phyloP scores from a whole-genome alignment of 2,797 vertebrate genomes.

The Pampus argenteus region DNA sequence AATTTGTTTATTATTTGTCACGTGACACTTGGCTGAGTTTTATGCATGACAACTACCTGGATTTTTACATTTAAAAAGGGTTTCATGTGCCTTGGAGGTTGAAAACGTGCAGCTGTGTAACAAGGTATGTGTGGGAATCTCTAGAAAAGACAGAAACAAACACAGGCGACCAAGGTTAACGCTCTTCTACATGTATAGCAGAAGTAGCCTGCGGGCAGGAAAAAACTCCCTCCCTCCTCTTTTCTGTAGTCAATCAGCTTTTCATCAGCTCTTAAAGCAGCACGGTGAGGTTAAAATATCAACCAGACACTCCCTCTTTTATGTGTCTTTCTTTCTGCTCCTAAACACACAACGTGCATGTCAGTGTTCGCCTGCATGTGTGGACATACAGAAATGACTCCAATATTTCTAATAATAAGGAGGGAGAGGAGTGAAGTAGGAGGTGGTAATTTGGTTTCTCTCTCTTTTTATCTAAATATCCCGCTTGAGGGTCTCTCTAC shows the following conservation, averaged over 20 bases:
- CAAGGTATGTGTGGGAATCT: slow-evolving; percentile 7
- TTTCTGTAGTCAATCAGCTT: slow-evolving; percentile 70
- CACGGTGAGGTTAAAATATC: slow-evolving; percentile 76
- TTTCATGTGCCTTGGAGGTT: not conserved
- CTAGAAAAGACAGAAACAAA: not conserved
- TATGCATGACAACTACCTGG: not conserved
- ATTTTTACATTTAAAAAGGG: not conserved
- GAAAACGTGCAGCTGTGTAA: not conserved
- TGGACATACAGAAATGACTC: too few relatives aligned
- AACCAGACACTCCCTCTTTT: slow-evolving; percentile 70
- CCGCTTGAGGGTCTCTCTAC: not conserved
- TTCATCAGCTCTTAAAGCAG: slow-evolving; percentile 70
- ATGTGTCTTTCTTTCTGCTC: slow-evolving; percentile 51
- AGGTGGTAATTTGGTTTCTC: not conserved
- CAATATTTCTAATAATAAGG: too few relatives aligned
- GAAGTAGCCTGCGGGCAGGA: slow-evolving; percentile 42
- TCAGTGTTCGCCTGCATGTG: not conserved
- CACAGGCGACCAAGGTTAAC: slow-evolving; percentile 22
- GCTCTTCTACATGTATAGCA: slow-evolving; percentile 11
- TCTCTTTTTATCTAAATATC: not conserved
- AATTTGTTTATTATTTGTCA: too few relatives aligned
- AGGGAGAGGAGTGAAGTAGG: not conserved
- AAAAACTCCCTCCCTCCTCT: slow-evolving; percentile 3
- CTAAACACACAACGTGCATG: slow-evolving; percentile 23
- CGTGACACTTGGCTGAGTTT: not conserved